Percentiles rank a stretch among this genome's conserved stretches.
Conservation (phyloP, 2,797 vertebrate species). For the Danionella dracula region DNA sequence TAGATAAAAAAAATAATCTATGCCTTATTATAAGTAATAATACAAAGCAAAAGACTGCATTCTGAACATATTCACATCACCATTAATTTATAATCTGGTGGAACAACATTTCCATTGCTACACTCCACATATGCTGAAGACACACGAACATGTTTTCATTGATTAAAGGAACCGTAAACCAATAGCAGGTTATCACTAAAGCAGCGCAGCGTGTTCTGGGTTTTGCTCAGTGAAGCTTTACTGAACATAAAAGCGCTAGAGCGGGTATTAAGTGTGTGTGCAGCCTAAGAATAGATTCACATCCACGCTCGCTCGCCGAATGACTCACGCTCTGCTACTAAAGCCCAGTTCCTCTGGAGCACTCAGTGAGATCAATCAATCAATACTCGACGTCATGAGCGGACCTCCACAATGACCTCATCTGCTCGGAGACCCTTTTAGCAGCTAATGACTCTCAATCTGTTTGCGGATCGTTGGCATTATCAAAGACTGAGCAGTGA, state of each 20-base stretch:
- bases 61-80: too few relatives aligned
- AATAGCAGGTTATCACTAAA: too few relatives aligned
- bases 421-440: background rate
- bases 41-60: too few relatives aligned
- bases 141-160: too few relatives aligned
- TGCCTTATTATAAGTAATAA: too few relatives aligned
- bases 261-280: slow-evolving; percentile 24
- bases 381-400: slow-evolving; percentile 52
- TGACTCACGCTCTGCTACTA: slow-evolving; percentile 35
- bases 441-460: background rate
- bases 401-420: slow-evolving; percentile 38
- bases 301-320: background rate
- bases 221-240: too few relatives aligned
- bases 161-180: too few relatives aligned
- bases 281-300: slow-evolving; percentile 49
- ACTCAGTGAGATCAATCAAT: slow-evolving; percentile 58
- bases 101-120: too few relatives aligned
- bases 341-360: slow-evolving; percentile 26
- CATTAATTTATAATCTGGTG: too few relatives aligned
- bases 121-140: too few relatives aligned
- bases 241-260: background rate
- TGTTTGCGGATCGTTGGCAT: background rate
- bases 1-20: too few relatives aligned
- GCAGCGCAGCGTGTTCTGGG: too few relatives aligned
- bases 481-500: background rate